These are phyloP conservation scores for Melierax canorus DNA, from an alignment of 2,113 vertebrate genomes.

Conservation along the genomic window DNA sequence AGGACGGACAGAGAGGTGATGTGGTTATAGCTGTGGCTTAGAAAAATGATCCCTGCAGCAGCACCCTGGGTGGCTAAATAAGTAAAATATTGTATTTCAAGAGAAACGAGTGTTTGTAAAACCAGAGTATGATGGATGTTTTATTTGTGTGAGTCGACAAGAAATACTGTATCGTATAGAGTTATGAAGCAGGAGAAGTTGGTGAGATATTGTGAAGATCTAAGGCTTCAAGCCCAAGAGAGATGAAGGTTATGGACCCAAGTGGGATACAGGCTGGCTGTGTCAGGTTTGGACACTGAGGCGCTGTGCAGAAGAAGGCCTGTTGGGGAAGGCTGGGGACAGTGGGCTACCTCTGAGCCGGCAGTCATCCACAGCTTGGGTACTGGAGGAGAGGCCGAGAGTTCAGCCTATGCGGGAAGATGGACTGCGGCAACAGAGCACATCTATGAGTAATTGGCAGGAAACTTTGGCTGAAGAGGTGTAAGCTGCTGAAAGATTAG, in stretches of 20 bases:
- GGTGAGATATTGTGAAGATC: background rate
- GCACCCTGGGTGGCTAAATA: background rate
- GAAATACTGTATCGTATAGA: background rate
- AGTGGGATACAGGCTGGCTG: background rate
- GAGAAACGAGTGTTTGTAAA: background rate
- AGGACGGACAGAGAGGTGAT: background rate
- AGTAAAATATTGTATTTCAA: background rate
- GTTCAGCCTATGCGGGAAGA: background rate
- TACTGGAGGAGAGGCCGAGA: background rate
- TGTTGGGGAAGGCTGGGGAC: background rate
- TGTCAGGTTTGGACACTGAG: background rate
- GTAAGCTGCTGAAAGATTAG: background rate
- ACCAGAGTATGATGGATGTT: background rate
- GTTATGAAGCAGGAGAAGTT: background rate
- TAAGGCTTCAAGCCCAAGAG: background rate
- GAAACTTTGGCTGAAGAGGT: background rate
- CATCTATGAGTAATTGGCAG: background rate
- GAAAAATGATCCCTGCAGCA: background rate
- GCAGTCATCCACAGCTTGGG: background rate
- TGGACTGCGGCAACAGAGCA: background rate
- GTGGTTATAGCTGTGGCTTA: background rate
- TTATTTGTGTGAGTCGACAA: background rate
- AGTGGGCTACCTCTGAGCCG: fast-evolving
- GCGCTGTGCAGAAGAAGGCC: background rate
- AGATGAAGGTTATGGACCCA: background rate